These are phyloP conservation scores for Ariolimax columbianus DNA, from an alignment of 2,888 invertebrate species.

Conservation along the genomic window DNA sequence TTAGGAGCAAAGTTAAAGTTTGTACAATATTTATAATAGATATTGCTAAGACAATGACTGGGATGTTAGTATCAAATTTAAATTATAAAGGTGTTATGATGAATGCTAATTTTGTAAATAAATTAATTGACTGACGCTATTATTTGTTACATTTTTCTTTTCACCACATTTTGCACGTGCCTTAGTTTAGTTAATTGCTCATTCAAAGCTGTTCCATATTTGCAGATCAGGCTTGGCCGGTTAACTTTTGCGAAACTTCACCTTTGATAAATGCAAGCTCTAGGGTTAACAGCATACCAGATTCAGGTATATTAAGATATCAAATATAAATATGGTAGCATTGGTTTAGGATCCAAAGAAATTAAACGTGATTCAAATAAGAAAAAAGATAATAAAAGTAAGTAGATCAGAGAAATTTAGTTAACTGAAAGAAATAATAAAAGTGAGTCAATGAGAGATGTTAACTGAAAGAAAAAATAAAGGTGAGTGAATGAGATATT, in stretches of 20 bases:
- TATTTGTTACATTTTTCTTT: too few relatives aligned
- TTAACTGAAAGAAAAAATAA: too few relatives aligned
- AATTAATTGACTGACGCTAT: too few relatives aligned
- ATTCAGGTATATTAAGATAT: slow-evolving; percentile 5
- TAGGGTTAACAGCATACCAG: neutral
- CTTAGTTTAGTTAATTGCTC: too few relatives aligned
- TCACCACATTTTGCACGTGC: too few relatives aligned
- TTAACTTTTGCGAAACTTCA: neutral
- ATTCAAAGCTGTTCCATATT: neutral
- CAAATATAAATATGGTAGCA: neutral
- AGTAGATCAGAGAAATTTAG: neutral
- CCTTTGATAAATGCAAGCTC: neutral
- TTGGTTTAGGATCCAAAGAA: neutral
- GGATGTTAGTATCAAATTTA: too few relatives aligned
- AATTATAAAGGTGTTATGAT: too few relatives aligned
- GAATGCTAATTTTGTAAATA: too few relatives aligned
- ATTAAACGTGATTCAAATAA: neutral
- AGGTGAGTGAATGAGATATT: too few relatives aligned
- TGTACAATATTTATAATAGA: too few relatives aligned
- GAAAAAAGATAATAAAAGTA: neutral
- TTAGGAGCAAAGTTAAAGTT: too few relatives aligned
- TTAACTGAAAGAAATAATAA: neutral
- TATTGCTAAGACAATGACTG: too few relatives aligned
- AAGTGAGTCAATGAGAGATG: neutral
- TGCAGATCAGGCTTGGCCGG: slow-evolving; percentile 1